Base-by-base conservation (phyloP, 2,797 vertebrate genomes). In the Gadopsis bispinosus region DNA sequence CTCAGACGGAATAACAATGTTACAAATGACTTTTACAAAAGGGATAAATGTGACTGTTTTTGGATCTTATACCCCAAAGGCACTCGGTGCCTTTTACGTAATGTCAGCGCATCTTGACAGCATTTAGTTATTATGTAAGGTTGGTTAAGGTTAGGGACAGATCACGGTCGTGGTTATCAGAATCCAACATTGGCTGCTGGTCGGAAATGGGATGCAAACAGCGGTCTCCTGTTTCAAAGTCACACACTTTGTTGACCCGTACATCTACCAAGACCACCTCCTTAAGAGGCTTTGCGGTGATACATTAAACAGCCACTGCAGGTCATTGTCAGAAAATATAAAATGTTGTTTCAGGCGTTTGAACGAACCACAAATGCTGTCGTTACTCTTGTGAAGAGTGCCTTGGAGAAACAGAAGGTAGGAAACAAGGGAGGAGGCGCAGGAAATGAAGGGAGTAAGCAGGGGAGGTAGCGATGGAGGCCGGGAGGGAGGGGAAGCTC, bases 391-490 rank as follows among this genome's bases (percentile, higher is more conserved):
- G 7, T 31, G 8, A 37, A 56, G 16, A 48, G 31, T 35, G 26
- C 65, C n/a, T 45, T 41, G 33, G 56, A 76, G 72, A 58, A 65
- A 56, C 11, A 3, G 50, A 35, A 60, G 48, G 66, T 74, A 81
- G 79, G 77, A 87, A 83, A 43, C 41, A 10, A 62, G 53, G 62
- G 62, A 60, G 31, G 69, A 61, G 55, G 31, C 41, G 45, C 59
- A 72, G 85, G 80, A 91, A 81, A 80, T 59, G 7, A 54, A 75
- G 71, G 69, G 41, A 68, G 54, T 31, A n/a, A 62, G 43, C n/a
- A 37, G 55, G 19, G 79, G 79, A 80, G 65, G 13, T n/a, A 64
- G 58, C 7, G 20, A 61, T 48, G 64, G 75, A 74, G 67, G 56
- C 2, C 7, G 20, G 50, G 45, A 61, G 77, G n/a, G 61, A 62